Base-by-base conservation (phyloP, 2,797 vertebrate genomes). In the Clarias pachynema region DNA sequence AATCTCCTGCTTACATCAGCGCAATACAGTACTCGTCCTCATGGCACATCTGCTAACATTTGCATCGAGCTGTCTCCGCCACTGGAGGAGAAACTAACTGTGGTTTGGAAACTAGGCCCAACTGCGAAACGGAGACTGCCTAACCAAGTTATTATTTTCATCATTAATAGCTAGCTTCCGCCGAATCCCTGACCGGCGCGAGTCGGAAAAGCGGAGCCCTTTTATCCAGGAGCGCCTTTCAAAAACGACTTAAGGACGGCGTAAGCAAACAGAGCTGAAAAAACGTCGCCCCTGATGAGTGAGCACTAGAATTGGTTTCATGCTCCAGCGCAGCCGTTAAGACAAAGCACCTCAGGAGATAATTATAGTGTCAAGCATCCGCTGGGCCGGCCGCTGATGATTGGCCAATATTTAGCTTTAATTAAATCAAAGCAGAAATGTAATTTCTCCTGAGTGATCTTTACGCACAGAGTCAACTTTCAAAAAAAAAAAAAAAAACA, bases 371-470 rank as follows among this genome's bases (percentile, higher is more conserved):
- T 95, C 95, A 95, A 93, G 94, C 92, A 91, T 92, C 93, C 93
- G 89, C 91, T 91, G 91, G 92, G 85, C 93, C 91, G 93, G 93
- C 91, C 90, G 89, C 90, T 95, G 94, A 95, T 91, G 90, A 95
- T 93, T 95, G 95, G 93, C 94, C 95, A 95, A 95, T 94, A 95
- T 95, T 95, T 95, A 95, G 94, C 93, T 94, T 95, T 95, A 95
- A 96, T 96, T 95, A 96, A 95, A 95, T 96, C 95, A 95, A 95
- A 95, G 93, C 92, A 94, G 92, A 94, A 96, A 95, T 94, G 93
- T 94, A 95, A 95, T 95, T 95, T 95, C 95, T 95, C 94, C 90
- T 88, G 93, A 94, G 94, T 94, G 92, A 94, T 93, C 91, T 90
- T 90, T 92, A 91, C 90, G 89, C 91, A 90, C 88, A 91, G 91